A percentile compares a stretch with the other conserved stretches of the same genome.
Conservation (phyloP, 2,113 vertebrate species). For the Leucopsar rothschildi region DNA sequence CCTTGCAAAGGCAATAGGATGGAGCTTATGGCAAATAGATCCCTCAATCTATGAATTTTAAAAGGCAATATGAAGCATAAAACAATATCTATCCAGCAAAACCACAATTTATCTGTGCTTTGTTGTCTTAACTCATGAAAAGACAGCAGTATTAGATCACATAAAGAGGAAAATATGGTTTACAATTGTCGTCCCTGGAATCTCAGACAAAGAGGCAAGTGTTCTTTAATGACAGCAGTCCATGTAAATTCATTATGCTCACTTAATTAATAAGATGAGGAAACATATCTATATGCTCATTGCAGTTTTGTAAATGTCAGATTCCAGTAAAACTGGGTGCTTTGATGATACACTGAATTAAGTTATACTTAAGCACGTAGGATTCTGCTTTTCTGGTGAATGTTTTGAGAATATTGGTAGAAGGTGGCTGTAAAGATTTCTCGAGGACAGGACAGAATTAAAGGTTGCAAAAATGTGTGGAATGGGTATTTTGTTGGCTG, state of each 20-base stretch:
- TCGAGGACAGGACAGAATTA: not conserved
- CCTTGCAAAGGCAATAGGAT: not conserved
- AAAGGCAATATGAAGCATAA: not conserved
- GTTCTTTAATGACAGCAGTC: not conserved
- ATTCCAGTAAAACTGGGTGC: not conserved
- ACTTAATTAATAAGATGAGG: not conserved
- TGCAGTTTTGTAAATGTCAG: not conserved
- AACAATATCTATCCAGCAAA: constrained; percentile 16
- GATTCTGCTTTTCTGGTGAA: not conserved
- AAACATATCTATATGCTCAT: not conserved
- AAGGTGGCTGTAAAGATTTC: not conserved
- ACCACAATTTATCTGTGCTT: not conserved
- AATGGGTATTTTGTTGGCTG: not conserved
- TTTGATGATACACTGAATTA: not conserved
- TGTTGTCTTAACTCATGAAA: not conserved
- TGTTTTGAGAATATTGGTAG: not conserved
- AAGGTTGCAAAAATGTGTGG: not conserved
- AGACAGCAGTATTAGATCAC: not conserved
- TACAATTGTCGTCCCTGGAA: not conserved
- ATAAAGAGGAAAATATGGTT: not conserved
- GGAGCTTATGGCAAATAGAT: constrained; percentile 23
- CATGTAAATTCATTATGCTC: not conserved
- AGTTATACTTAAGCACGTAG: not conserved
- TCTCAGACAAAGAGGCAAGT: not conserved
- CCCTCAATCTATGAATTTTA: constrained; percentile 34